phyloP scores from a whole-genome alignment of 2,113 vertebrate species.

The Lasiurus borealis region DNA sequence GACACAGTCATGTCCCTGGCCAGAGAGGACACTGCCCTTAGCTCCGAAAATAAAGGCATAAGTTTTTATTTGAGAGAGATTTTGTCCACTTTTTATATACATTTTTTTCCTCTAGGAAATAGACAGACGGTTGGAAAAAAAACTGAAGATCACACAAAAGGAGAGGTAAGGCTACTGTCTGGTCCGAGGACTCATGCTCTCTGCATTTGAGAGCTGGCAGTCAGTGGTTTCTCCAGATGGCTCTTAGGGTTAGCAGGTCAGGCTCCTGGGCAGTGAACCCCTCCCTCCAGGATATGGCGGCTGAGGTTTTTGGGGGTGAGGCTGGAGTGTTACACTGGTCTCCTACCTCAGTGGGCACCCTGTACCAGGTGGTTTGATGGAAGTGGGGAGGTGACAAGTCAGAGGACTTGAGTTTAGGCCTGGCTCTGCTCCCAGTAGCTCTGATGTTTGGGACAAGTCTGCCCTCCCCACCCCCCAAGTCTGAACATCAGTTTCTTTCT shows the following conservation, averaged over 20 bases:
- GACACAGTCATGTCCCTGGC: slow-evolving; percentile 38
- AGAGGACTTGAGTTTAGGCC: background rate
- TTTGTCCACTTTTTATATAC: slow-evolving; percentile 84
- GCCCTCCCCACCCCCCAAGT: background rate
- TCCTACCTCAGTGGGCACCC: background rate
- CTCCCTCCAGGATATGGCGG: background rate
- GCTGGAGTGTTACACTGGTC: background rate
- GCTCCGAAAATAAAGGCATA: slow-evolving; percentile 68
- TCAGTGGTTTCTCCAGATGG: slow-evolving; percentile 57
- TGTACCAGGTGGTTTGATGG: background rate
- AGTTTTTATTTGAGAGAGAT: slow-evolving; percentile 81
- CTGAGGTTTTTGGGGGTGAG: slow-evolving; percentile 35
- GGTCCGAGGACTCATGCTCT: background rate
- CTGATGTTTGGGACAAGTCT: background rate
- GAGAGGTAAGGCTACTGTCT: slow-evolving; percentile 91
- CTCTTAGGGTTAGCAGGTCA: slow-evolving; percentile 5
- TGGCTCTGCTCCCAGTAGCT: background rate
- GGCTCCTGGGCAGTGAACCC: slow-evolving; percentile 41
- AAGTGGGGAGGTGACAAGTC: background rate
- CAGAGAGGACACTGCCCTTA: slow-evolving; percentile 57
- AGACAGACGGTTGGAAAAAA: slow-evolving; percentile 97
- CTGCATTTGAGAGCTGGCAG: slow-evolving; percentile 64
- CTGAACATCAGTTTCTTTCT: background rate
- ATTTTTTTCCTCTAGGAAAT: slow-evolving; percentile 92
- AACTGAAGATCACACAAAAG: slow-evolving; percentile 95